phyloP scores from a whole-genome alignment of 64 coral and sea anemone genomes.

The Montipora sp. region DNA sequence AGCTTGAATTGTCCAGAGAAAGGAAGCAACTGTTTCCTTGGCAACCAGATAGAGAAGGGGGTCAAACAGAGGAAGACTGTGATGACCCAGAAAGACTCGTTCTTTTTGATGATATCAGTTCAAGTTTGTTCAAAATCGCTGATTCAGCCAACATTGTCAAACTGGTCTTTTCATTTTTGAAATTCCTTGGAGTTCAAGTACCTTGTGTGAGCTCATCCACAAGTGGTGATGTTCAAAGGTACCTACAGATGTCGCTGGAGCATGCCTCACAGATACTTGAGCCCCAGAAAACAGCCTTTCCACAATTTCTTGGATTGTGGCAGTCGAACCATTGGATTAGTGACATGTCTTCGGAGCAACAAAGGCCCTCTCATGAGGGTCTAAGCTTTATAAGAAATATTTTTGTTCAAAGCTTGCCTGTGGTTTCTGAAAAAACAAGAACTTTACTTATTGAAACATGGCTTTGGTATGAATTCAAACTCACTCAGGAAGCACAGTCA shows the following conservation, averaged over 20 bases:
- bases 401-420: constrained; percentile 73
- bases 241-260: constrained; percentile 54
- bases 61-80: constrained; percentile 90
- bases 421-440: constrained; percentile 58
- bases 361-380: constrained; percentile 42
- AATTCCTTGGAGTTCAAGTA: constrained; percentile 76
- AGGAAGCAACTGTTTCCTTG: constrained; percentile 75
- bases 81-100: constrained; percentile 97
- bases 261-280: constrained; percentile 30
- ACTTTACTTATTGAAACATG: constrained; percentile 71
- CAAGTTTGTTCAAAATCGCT: constrained; percentile 77
- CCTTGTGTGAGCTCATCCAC: constrained; percentile 23
- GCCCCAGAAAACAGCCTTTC: not conserved
- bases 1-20: constrained; percentile 80
- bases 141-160: constrained; percentile 64
- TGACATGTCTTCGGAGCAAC: not conserved
- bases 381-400: constrained; percentile 60
- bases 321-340: constrained; percentile 32
- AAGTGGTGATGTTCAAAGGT: constrained; percentile 3
- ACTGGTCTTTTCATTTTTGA: constrained; percentile 80
- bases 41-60: constrained; percentile 77
- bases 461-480: constrained; percentile 78
- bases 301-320: constrained; percentile 26
- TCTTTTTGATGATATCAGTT: constrained; percentile 93
- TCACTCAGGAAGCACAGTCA: constrained; percentile 42